phyloP scores from a whole-genome alignment of 1,140 invertebrate genomes.

The Nephila pilipes region DNA sequence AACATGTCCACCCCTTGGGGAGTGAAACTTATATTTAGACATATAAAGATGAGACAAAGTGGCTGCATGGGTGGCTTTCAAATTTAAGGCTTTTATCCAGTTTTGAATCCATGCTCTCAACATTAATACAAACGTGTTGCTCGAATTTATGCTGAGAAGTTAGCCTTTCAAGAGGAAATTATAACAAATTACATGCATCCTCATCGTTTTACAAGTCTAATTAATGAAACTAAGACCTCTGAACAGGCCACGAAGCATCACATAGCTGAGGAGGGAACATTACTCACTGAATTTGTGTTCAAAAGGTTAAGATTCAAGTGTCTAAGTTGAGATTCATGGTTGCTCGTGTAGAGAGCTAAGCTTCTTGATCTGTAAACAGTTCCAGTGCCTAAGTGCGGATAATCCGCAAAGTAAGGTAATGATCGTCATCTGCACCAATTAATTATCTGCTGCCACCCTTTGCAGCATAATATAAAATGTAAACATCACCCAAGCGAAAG shows the following conservation, averaged over 20 bases:
- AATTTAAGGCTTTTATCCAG: neutral
- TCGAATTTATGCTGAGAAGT: constrained; percentile 9
- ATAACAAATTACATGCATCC: constrained; percentile 34
- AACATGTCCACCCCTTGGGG: too few species aligned
- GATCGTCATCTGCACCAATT: constrained; percentile 58
- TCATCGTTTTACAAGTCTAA: constrained; percentile 47
- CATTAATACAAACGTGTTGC: constrained; percentile 44
- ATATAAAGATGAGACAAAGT: neutral
- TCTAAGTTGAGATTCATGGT: constrained; percentile 6
- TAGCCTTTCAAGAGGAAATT: neutral
- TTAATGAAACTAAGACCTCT: constrained; percentile 40
- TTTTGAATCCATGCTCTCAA: neutral
- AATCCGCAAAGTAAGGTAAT: constrained; percentile 55
- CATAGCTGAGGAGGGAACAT: neutral
- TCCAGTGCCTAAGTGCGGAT: neutral
- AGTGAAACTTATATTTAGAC: neutral
- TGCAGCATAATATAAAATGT: constrained; percentile 66
- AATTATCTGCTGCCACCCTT: constrained; percentile 36
- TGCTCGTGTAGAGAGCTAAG: neutral
- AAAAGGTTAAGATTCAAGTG: constrained; percentile 48
- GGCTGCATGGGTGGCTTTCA: neutral
- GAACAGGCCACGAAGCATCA: neutral
- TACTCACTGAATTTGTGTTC: constrained; percentile 9
- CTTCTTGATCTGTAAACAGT: constrained; percentile 27
- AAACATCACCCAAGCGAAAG: constrained; percentile 59